Percentiles rank a stretch among this genome's conserved stretches.
phyloP scores from a whole-genome alignment of 2,888 invertebrate species.

The Perizoma affinitatum region DNA sequence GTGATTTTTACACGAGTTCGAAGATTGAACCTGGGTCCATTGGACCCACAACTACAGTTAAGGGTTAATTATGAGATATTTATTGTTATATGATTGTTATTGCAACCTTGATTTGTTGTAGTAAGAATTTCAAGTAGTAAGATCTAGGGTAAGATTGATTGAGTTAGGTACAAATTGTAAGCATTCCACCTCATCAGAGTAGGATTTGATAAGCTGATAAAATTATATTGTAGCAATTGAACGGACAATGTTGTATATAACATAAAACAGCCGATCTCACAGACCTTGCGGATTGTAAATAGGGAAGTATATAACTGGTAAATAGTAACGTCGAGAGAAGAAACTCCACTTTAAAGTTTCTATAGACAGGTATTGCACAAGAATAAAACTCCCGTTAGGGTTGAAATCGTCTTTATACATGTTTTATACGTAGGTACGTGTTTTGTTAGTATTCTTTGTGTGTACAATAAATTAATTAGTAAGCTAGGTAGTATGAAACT shows the following conservation, averaged over 20 bases:
- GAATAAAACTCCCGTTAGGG: neutral
- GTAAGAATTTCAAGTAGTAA: too few relatives aligned
- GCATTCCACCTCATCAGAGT: neutral
- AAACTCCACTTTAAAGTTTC: slow-evolving; percentile 13
- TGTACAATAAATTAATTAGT: too few relatives aligned
- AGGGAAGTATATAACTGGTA: slow-evolving; percentile 15
- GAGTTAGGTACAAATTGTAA: neutral
- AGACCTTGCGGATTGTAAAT: slow-evolving; percentile 16
- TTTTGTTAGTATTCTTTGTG: too few relatives aligned
- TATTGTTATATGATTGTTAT: too few relatives aligned
- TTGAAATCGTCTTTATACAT: too few relatives aligned
- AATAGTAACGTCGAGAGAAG: slow-evolving; percentile 15
- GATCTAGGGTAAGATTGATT: neutral
- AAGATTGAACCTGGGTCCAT: too few relatives aligned
- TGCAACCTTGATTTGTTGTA: too few relatives aligned
- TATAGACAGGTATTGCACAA: neutral
- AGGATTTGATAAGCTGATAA: neutral
- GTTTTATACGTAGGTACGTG: too few relatives aligned
- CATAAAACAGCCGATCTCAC: slow-evolving; percentile 9
- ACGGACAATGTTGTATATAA: slow-evolving; percentile 15
- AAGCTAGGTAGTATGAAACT: too few relatives aligned
- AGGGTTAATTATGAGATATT: too few relatives aligned
- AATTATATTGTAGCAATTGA: slow-evolving; percentile 7
- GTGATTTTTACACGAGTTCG: too few relatives aligned
- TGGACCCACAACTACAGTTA: too few relatives aligned